Evolutionary conservation across 2,113 vertebrate genomes (phyloP).

Genomic region (Abramis brama): DNA sequence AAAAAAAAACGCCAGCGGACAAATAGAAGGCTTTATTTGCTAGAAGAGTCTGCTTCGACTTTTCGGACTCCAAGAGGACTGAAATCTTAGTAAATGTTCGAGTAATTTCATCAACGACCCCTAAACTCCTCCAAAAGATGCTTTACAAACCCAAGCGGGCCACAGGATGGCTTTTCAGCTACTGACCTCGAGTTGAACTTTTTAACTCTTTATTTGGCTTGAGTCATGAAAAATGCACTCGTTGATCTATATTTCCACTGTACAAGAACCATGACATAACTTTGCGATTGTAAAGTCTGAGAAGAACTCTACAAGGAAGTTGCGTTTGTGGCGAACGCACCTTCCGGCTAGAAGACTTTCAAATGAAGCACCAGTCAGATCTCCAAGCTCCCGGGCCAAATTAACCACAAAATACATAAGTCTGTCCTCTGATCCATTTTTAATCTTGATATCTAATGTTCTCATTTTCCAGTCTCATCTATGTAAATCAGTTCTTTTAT

Average conservation of each 20-base stretch:
- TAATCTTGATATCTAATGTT: constrained; percentile 29
- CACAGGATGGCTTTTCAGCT: constrained; percentile 7
- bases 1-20: constrained; percentile 10
- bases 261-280: background rate
- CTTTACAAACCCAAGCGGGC: background rate
- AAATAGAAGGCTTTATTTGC: constrained; percentile 1
- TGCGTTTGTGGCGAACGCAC: background rate
- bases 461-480: constrained; percentile 43
- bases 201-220: background rate
- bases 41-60: constrained; percentile 8
- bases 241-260: background rate
- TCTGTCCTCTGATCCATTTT: constrained; percentile 16
- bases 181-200: constrained; percentile 11
- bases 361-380: constrained; percentile 19
- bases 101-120: background rate
- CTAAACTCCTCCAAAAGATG: background rate
- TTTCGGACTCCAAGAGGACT: constrained; percentile 20
- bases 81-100: constrained; percentile 34
- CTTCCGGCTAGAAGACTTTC: background rate
- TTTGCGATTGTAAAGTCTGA: background rate
- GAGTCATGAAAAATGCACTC: background rate
- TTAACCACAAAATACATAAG: constrained; percentile 35
- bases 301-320: constrained; percentile 20
- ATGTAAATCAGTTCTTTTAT: constrained; percentile 42
- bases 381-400: constrained; percentile 6